These are phyloP conservation scores for Eucera pruinosa DNA, from an alignment of 2,888 invertebrate genomes.

Conservation along the genomic window DNA sequence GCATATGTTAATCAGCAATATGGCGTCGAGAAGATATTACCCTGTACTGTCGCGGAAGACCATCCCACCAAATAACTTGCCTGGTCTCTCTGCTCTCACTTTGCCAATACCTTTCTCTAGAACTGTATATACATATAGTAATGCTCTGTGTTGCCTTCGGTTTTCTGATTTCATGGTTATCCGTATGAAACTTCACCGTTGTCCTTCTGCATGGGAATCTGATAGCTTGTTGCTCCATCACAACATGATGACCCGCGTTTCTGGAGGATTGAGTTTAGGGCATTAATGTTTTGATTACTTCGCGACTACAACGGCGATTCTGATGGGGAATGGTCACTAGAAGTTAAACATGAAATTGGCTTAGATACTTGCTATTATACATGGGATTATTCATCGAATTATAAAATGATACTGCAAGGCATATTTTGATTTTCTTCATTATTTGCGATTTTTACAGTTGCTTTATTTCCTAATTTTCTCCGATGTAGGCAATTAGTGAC, in stretches of 20 bases:
- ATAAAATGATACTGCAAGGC: background rate
- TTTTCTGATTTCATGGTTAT: constrained; percentile 64
- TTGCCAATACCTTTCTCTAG: background rate
- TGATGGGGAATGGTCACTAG: background rate
- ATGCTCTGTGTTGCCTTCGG: constrained; percentile 64
- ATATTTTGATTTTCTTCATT: background rate
- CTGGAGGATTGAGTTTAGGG: constrained; percentile 15
- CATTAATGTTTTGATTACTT: constrained; percentile 46
- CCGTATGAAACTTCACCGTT: constrained; percentile 28
- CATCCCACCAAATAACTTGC: constrained; percentile 46
- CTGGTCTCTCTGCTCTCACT: background rate
- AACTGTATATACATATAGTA: background rate
- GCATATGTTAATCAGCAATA: constrained; percentile 82
- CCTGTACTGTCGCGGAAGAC: constrained; percentile 63
- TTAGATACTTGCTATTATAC: background rate
- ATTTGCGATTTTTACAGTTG: too few relatives aligned
- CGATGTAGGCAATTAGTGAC: too few relatives aligned
- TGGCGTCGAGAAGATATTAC: constrained; percentile 80
- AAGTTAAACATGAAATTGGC: background rate
- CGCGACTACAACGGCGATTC: background rate
- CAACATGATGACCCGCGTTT: constrained; percentile 38
- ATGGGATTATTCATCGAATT: background rate
- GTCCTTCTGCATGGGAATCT: constrained; percentile 29
- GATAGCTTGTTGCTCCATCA: constrained; percentile 36
- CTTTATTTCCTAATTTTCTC: too few relatives aligned